phyloP scores from a whole-genome alignment of 2,113 vertebrate genomes.

The Aythya baeri region DNA sequence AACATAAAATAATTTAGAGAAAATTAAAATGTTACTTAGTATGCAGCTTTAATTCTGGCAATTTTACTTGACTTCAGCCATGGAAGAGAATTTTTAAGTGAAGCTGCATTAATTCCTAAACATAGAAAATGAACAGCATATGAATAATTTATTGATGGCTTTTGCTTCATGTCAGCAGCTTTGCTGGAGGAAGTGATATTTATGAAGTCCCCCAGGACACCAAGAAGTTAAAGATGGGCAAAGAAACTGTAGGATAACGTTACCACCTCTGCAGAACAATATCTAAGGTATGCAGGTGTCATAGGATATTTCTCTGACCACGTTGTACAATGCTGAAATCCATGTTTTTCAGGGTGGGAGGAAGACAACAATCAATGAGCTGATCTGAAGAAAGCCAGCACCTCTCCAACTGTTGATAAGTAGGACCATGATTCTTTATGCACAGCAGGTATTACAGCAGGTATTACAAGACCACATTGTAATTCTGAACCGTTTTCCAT shows the following conservation, averaged over 20 bases:
- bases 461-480: too few relatives aligned
- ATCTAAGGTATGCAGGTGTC: background rate
- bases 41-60: background rate
- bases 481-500: background rate
- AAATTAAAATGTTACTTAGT: background rate
- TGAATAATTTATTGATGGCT: constrained; percentile 70
- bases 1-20: background rate
- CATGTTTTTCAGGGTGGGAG: rapidly evolving
- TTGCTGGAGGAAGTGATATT: constrained; percentile 65
- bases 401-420: background rate
- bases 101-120: constrained; percentile 67
- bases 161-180: constrained; percentile 70
- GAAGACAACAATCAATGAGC: background rate
- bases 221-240: constrained; percentile 31
- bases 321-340: background rate
- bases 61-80: background rate
- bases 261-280: background rate
- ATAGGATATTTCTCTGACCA: background rate
- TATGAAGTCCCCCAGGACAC: constrained; percentile 66
- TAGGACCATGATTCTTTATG: background rate
- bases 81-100: constrained; percentile 31
- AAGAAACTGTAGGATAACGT: background rate
- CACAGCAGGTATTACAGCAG: background rate
- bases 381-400: background rate
- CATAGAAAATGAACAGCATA: constrained; percentile 50